Percentiles rank a stretch among this genome's conserved stretches.
Conservation (phyloP, 2,797 vertebrate species). For the Dallia pectoralis region DNA sequence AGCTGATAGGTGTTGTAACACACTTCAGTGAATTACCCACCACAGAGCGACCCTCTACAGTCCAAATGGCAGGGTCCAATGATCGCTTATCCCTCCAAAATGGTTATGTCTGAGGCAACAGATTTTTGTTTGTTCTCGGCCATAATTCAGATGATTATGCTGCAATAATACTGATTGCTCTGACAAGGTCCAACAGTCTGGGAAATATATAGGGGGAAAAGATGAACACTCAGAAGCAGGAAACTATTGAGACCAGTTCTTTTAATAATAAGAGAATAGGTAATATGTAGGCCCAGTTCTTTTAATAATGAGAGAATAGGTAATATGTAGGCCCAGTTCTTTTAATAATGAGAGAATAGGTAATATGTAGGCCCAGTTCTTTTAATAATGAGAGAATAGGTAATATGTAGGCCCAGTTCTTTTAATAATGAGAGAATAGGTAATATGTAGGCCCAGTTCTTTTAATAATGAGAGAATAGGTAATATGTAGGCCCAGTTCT, state of each 20-base stretch:
- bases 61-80: conserved; percentile 78
- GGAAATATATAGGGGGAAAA: not conserved
- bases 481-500: too few species aligned
- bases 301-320: too few species aligned
- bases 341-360: too few species aligned
- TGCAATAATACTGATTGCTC: conserved; percentile 82
- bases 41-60: conserved; percentile 76
- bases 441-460: too few species aligned
- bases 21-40: conserved; percentile 76
- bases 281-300: too few species aligned
- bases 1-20: conserved; percentile 78
- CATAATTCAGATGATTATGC: conserved; percentile 85
- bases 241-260: not conserved
- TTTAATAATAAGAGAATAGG: not conserved
- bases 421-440: too few species aligned
- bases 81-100: conserved; percentile 76
- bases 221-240: not conserved
- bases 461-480: too few species aligned
- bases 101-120: conserved; percentile 84
- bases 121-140: conserved; percentile 86
- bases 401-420: too few species aligned
- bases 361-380: too few species aligned
- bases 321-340: too few species aligned
- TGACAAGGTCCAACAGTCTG: conserved; percentile 76
- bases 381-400: too few species aligned